Evolutionary conservation across 2,888 invertebrate genomes (phyloP).

Genomic region (Noctuana brunneofusca): DNA sequence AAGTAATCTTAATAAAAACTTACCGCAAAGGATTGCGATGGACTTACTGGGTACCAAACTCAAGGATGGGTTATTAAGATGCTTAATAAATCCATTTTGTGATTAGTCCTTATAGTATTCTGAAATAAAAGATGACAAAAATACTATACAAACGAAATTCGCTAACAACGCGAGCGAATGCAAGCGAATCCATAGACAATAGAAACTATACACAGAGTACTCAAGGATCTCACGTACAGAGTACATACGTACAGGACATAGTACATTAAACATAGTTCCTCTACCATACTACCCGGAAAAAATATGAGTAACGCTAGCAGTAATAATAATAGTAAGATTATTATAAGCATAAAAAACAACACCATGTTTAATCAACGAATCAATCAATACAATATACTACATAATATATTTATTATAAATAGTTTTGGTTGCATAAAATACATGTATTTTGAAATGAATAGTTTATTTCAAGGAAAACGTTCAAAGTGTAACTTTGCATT

Average conservation of each 20-base stretch:
- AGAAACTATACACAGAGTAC: background rate
- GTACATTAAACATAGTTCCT: too few relatives aligned
- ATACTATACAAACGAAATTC: conserved; percentile 31
- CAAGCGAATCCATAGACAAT: conserved; percentile 27
- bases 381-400: too few relatives aligned
- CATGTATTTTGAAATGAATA: too few relatives aligned
- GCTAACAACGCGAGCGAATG: conserved; percentile 31
- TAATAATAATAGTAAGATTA: too few relatives aligned
- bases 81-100: conserved; percentile 63
- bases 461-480: too few relatives aligned
- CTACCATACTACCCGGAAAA: too few relatives aligned
- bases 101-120: conserved; percentile 36
- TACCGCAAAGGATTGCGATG: conserved; percentile 76
- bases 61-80: conserved; percentile 58
- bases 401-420: too few relatives aligned
- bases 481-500: too few relatives aligned
- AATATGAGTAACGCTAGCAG: too few relatives aligned
- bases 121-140: conserved; percentile 38
- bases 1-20: conserved; percentile 62
- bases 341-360: too few relatives aligned
- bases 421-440: too few relatives aligned
- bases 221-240: background rate
- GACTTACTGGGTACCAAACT: conserved; percentile 61
- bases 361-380: too few relatives aligned
- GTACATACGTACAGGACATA: background rate